Base-by-base conservation (phyloP, 2,797 vertebrate species). In the Coilia nasus region DNA sequence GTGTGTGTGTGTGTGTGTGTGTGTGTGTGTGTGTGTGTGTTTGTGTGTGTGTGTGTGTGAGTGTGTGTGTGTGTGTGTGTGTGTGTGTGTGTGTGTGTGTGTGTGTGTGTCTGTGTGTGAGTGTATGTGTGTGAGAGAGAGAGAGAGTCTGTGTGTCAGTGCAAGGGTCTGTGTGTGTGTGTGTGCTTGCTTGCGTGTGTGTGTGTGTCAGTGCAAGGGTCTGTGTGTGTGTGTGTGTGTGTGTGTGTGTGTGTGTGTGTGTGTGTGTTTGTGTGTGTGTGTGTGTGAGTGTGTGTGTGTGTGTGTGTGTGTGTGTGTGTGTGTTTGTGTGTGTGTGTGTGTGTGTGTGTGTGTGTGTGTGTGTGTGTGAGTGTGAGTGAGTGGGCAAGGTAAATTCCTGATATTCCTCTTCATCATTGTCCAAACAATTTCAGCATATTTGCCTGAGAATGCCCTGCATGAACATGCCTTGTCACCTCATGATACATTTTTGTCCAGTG, bases 361-460 rank as follows among this genome's bases (percentile, higher is more conserved):
- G 2, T 41, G 35, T 5, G 35, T 25, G 57, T 59, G 17, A 21
- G 5, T 59, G 23, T 41, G 35, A 2, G 50, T 54, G 50, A 54
- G 50, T 9, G 71, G 44, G 31, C 15, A 21, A 35, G 17, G 17
- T 31, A 78, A 78, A 78, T 78, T 78, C 71, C 71, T 78, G 71
- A 78, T 78, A 78, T 78, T 78, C 35, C 71, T 21, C 35, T 44
- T 78, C 44, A 78, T 44, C 35, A 78, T 78, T 78, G 71, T 78
- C 71, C 31, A 78, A 78, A 78, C 71, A 78, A 78, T 78, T 78
- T 44, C 17, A 44, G 71, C 71, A 78, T 78, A 21, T 78, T 78
- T 78, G 71, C 35, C 35, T 21, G 17, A 78, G 6, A n/a, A 44
- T 21, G 35, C 71, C 17, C 10, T 78, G 71, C 71, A 78, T 78